phyloP scores from a whole-genome alignment of 2,888 invertebrate genomes.

The Sarcophaga variegata region DNA sequence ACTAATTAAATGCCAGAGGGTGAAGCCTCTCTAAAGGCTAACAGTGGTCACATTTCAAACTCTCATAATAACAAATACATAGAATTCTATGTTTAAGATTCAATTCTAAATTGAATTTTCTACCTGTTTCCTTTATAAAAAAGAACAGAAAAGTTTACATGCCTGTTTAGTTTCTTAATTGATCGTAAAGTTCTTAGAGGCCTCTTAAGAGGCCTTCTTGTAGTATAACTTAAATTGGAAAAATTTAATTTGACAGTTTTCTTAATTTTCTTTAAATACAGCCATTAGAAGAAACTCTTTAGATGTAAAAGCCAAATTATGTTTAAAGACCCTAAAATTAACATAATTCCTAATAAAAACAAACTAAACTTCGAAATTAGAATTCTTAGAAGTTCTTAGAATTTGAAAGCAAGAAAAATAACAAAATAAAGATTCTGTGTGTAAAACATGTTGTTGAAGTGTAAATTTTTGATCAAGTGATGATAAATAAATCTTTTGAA shows the following conservation, averaged over 20 bases:
- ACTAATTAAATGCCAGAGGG: too few species aligned
- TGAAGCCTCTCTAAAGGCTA: too few species aligned
- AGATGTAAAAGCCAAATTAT: not conserved
- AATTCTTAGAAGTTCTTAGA: not conserved
- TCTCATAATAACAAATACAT: too few species aligned
- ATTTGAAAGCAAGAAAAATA: not conserved
- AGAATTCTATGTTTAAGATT: too few species aligned
- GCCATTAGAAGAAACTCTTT: not conserved
- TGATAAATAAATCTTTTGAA: not conserved
- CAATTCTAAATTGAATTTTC: not conserved
- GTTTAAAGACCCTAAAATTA: not conserved
- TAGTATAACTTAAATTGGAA: not conserved
- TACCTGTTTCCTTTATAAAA: not conserved
- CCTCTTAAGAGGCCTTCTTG: not conserved
- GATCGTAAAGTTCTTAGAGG: not conserved
- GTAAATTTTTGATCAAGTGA: not conserved
- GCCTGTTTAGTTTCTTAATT: not conserved
- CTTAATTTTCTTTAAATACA: not conserved
- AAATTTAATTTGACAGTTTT: not conserved
- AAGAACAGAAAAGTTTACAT: not conserved
- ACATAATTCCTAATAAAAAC: too few species aligned
- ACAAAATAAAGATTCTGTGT: not conserved
- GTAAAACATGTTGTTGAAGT: not conserved
- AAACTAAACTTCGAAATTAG: too few species aligned
- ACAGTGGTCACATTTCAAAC: too few species aligned